Percentiles rank a stretch among this genome's conserved stretches.
phyloP scores from a whole-genome alignment of 2,888 invertebrate genomes.

The Drosophila niveifrons region DNA sequence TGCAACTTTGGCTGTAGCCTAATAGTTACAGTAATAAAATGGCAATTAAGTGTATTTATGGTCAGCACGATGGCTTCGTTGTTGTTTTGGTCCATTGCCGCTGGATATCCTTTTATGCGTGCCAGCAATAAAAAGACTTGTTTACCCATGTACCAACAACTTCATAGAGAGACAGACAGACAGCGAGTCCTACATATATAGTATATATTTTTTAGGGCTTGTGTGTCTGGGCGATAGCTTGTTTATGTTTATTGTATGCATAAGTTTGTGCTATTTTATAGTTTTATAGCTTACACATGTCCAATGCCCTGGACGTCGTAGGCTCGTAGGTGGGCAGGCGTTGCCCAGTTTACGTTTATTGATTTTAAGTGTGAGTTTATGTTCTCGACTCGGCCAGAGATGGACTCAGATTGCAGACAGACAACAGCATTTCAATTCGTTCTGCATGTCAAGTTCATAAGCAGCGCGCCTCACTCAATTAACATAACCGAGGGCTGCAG shows the following conservation, averaged over 20 bases:
- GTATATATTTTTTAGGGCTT: slow-evolving; percentile 41
- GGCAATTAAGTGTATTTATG: slow-evolving; percentile 79
- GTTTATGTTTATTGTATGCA: slow-evolving; percentile 73
- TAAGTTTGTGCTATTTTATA: slow-evolving; percentile 77
- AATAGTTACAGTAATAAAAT: slow-evolving; percentile 79
- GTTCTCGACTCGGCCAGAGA: slow-evolving; percentile 35
- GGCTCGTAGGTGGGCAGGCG: slow-evolving; percentile 64
- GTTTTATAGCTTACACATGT: slow-evolving; percentile 69
- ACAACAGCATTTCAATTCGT: slow-evolving; percentile 45
- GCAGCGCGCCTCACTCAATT: slow-evolving; percentile 63
- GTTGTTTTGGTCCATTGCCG: slow-evolving; percentile 55
- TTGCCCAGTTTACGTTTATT: slow-evolving; percentile 74
- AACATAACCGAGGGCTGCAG: slow-evolving; percentile 35
- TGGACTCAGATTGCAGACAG: slow-evolving; percentile 32
- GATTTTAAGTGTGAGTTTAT: slow-evolving; percentile 80
- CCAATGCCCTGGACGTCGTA: slow-evolving; percentile 53
- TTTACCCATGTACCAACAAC: slow-evolving; percentile 80
- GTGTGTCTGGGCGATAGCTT: slow-evolving; percentile 40
- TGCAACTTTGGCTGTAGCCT: slow-evolving; percentile 37
- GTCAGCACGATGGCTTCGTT: slow-evolving; percentile 33
- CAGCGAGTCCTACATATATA: slow-evolving; percentile 23
- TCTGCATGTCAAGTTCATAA: slow-evolving; percentile 71
- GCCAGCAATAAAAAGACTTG: slow-evolving; percentile 76
- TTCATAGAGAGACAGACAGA: slow-evolving; percentile 45
- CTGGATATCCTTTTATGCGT: slow-evolving; percentile 74